A percentile compares a stretch with the other conserved stretches of the same genome.
Evolutionary conservation across 2,797 vertebrate species (phyloP).

Genomic region (Harpia harpyja): DNA sequence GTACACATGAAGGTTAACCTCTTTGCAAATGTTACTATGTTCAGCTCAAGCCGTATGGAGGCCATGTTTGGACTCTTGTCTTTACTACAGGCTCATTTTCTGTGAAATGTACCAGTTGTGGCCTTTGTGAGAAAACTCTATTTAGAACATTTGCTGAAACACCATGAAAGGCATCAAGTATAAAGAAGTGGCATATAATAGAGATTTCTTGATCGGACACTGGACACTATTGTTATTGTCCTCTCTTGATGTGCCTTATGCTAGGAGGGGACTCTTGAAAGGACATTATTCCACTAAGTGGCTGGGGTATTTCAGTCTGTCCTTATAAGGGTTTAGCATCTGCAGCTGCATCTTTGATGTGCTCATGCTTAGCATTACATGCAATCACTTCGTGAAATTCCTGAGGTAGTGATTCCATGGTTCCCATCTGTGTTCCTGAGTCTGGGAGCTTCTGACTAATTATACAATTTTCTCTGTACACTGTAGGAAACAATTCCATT

Average conservation of each 20-base stretch:
- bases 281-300: not conserved
- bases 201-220: not conserved
- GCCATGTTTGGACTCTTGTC: not conserved
- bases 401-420: slow-evolving; percentile 19
- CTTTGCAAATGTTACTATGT: not conserved
- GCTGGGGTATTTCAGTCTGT: not conserved
- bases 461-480: slow-evolving; percentile 29
- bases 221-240: not conserved
- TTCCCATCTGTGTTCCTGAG: slow-evolving; percentile 49
- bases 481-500: slow-evolving; percentile 52
- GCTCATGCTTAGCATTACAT: slow-evolving; percentile 12
- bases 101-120: not conserved
- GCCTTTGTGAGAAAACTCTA: not conserved
- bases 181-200: not conserved
- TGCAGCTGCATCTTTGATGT: slow-evolving; percentile 42
- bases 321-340: slow-evolving; percentile 8
- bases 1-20: not conserved
- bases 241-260: not conserved
- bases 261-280: not conserved
- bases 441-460: slow-evolving; percentile 53
- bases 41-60: not conserved
- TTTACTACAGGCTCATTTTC: not conserved
- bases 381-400: slow-evolving; percentile 34
- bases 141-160: not conserved
- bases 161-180: not conserved